phyloP scores from a whole-genome alignment of 2,888 invertebrate genomes.

The Pseudanteris insignis region DNA sequence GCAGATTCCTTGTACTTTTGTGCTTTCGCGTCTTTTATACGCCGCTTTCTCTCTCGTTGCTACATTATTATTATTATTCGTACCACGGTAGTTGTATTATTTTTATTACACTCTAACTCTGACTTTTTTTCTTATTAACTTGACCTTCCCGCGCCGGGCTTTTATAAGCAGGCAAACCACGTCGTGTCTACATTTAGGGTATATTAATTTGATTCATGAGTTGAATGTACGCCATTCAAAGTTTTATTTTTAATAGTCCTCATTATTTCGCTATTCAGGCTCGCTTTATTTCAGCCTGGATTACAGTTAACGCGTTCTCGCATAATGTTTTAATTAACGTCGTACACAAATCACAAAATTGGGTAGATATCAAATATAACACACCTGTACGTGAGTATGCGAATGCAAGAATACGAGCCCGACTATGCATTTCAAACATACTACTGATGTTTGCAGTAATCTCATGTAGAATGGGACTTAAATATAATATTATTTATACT shows the following conservation, averaged over 20 bases:
- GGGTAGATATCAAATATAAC: no score
- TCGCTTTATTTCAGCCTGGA: background rate
- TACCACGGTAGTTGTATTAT: constrained; percentile 28
- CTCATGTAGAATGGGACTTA: no score
- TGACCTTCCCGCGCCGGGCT: constrained; percentile 16
- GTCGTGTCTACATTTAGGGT: constrained; percentile 22
- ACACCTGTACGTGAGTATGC: no score
- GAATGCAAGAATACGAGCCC: no score
- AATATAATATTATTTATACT: no score
- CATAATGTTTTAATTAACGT: constrained; percentile 3
- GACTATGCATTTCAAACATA: no score
- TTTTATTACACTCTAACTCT: constrained; percentile 32
- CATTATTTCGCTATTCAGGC: constrained; percentile 8
- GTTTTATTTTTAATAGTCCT: constrained; percentile 10
- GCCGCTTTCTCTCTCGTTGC: constrained; percentile 16
- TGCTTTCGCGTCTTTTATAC: constrained; percentile 37
- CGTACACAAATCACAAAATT: no score
- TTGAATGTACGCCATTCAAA: constrained; percentile 13
- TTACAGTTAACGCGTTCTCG: background rate
- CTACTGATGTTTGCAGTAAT: no score
- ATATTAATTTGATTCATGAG: constrained; percentile 40
- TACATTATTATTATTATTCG: constrained; percentile 23
- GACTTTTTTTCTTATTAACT: constrained; percentile 16
- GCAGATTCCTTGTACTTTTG: constrained; percentile 29
- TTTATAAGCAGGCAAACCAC: constrained; percentile 1